phyloP scores from a whole-genome alignment of 2,888 invertebrate genomes.

The Standfussiana lucernea region DNA sequence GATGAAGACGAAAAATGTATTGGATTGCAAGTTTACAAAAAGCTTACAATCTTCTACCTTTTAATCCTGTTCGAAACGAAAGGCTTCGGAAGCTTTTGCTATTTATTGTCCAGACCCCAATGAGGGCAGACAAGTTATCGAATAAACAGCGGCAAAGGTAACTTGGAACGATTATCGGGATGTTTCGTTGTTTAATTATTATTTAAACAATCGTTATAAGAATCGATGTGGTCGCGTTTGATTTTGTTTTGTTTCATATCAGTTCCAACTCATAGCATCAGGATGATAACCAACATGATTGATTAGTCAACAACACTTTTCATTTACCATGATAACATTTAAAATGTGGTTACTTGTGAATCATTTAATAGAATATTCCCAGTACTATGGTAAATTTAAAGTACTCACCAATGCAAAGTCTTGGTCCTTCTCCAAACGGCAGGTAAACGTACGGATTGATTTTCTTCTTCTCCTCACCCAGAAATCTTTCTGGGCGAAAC shows the following conservation, averaged over 20 bases:
- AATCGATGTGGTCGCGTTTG: not conserved
- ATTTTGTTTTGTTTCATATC: not conserved
- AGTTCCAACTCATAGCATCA: not conserved
- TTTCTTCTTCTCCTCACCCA: slow-evolving; percentile 69
- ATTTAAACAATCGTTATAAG: not conserved
- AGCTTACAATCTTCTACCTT: not conserved
- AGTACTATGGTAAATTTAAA: not conserved
- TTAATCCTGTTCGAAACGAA: not conserved
- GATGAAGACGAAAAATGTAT: not conserved
- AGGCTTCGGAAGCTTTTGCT: not conserved
- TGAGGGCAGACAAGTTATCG: not conserved
- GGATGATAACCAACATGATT: not conserved
- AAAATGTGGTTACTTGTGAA: not conserved
- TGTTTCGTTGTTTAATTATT: not conserved
- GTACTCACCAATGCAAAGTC: slow-evolving; percentile 74
- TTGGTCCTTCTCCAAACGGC: slow-evolving; percentile 76
- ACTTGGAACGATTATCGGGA: not conserved
- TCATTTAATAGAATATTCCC: not conserved
- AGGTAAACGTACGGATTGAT: slow-evolving; percentile 72
- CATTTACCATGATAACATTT: not conserved
- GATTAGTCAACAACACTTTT: not conserved
- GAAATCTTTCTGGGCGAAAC: slow-evolving; percentile 74
- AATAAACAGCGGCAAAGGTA: not conserved
- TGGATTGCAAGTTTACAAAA: not conserved
- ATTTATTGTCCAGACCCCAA: not conserved